Conservation (phyloP, 2,113 vertebrate genomes). For the Cyanoramphus novaezelandiae region DNA sequence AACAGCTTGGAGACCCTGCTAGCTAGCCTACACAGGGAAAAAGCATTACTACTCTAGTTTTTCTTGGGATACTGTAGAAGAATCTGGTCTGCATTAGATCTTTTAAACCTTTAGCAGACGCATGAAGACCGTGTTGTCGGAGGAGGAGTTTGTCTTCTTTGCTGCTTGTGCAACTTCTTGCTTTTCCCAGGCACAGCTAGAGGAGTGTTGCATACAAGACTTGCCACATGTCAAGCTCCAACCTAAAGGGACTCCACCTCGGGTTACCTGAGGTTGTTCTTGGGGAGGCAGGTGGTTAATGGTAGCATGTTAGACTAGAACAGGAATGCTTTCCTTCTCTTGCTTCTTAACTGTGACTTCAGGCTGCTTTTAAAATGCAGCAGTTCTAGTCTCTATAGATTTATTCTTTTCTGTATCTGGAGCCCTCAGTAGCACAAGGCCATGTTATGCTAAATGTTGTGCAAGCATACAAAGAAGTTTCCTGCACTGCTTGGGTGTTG, state of each 20-base stretch:
- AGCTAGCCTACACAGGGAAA: not conserved
- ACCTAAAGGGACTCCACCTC: not conserved
- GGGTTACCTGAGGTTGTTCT: not conserved
- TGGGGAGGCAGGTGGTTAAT: not conserved
- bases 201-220: not conserved
- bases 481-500: not conserved
- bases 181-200: not conserved
- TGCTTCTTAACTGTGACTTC: not conserved
- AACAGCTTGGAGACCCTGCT: not conserved
- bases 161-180: not conserved
- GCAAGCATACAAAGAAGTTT: not conserved
- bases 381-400: not conserved
- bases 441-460: not conserved
- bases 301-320: not conserved
- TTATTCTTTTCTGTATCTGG: not conserved
- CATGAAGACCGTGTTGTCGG: not conserved
- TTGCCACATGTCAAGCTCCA: not conserved
- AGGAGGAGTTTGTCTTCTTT: not conserved
- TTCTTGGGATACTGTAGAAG: not conserved
- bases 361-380: not conserved
- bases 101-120: not conserved
- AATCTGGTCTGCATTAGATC: slow-evolving; percentile 1
- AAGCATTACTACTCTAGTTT: not conserved
- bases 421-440: not conserved
- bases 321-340: not conserved